Conservation (phyloP, 2,888 invertebrate species). For the Allolobophora icterica region DNA sequence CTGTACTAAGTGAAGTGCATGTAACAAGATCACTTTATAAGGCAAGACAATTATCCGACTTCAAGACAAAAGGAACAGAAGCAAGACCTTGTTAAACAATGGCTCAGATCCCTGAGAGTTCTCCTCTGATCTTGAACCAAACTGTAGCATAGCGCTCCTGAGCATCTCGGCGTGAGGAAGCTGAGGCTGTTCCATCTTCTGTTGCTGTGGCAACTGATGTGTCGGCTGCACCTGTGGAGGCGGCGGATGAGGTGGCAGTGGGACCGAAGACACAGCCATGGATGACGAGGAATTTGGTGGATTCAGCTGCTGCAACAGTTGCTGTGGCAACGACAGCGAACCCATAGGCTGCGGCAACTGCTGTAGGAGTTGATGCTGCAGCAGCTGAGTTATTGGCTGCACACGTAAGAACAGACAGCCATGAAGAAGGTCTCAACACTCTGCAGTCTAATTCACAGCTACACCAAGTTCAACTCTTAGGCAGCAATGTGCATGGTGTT, state of each 20-base stretch:
- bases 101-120: constrained; percentile 19
- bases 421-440: background rate
- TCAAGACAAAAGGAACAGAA: background rate
- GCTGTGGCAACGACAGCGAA: background rate
- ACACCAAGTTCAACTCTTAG: too few species aligned
- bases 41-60: background rate
- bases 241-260: background rate
- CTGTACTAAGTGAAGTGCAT: background rate
- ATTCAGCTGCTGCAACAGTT: constrained; percentile 13
- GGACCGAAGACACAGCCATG: background rate
- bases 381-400: constrained; percentile 7
- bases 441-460: background rate
- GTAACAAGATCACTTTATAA: background rate
- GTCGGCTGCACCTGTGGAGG: background rate
- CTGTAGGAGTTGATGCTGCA: constrained; percentile 21
- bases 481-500: too few species aligned
- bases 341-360: background rate
- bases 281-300: background rate
- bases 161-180: background rate
- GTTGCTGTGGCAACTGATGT: background rate
- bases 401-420: background rate
- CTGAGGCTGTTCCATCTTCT: background rate
- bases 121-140: background rate
- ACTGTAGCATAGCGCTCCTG: background rate
- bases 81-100: constrained; percentile 18